Percentiles rank a stretch among this genome's conserved stretches.
phyloP scores from a whole-genome alignment of 2,797 vertebrate genomes.

The Acanthurus leucopareius region DNA sequence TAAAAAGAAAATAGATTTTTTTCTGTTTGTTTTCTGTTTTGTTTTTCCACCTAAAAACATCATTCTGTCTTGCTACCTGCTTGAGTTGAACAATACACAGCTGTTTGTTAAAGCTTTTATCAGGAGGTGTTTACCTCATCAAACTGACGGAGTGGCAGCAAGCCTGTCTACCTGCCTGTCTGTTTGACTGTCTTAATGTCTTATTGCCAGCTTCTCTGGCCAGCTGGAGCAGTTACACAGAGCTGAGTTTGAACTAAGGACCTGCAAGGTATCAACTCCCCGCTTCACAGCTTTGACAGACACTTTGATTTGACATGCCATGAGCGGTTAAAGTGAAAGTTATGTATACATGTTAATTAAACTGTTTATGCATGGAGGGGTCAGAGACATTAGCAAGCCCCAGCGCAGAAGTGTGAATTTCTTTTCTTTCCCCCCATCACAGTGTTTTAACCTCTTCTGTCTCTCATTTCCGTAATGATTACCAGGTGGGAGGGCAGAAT shows the following conservation, averaged over 20 bases:
- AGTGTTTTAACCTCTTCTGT: slow-evolving; percentile 88
- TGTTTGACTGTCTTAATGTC: slow-evolving; percentile 58
- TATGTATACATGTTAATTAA: slow-evolving; percentile 94
- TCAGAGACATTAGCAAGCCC: slow-evolving; percentile 95
- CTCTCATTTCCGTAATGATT: slow-evolving; percentile 91
- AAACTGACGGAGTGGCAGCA: slow-evolving; percentile 63
- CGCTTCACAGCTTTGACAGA: slow-evolving; percentile 88
- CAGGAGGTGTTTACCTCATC: slow-evolving; percentile 65
- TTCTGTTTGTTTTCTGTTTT: slow-evolving; percentile 21
- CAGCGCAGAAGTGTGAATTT: slow-evolving; percentile 89
- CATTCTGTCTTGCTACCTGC: slow-evolving; percentile 2
- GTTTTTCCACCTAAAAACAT: slow-evolving; percentile 23
- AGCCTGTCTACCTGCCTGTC: slow-evolving; percentile 71
- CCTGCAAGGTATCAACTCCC: slow-evolving; percentile 92
- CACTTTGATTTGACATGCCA: slow-evolving; percentile 91
- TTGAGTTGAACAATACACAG: slow-evolving; percentile 20
- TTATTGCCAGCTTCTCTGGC: slow-evolving; percentile 67
- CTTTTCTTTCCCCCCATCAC: slow-evolving; percentile 78
- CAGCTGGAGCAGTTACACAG: slow-evolving; percentile 79
- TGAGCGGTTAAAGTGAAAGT: slow-evolving; percentile 89
- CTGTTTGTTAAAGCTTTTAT: slow-evolving; percentile 52
- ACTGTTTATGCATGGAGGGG: slow-evolving; percentile 91
- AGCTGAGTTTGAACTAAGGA: slow-evolving; percentile 83
- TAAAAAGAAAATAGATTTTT: not conserved
- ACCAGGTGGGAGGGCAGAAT: slow-evolving; percentile 88